Conservation (phyloP, 2,797 vertebrate species). For the Manis javanica region DNA sequence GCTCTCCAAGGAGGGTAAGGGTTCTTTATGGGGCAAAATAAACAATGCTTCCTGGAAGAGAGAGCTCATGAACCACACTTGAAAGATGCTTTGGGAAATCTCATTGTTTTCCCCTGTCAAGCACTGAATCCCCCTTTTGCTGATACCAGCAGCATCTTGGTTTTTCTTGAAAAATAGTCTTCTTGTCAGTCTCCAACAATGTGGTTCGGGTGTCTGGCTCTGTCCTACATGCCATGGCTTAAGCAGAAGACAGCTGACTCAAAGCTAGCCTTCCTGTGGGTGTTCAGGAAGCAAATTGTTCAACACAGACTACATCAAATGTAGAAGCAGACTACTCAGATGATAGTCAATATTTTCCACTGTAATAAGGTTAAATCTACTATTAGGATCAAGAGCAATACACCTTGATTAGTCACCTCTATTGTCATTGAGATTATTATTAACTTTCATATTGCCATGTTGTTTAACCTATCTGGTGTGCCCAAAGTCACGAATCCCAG, state of each 20-base stretch:
- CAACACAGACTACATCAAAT: not conserved
- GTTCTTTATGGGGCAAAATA: not conserved
- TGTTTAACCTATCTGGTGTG: not conserved
- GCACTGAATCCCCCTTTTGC: not conserved
- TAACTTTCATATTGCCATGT: not conserved
- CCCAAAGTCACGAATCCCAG: no score
- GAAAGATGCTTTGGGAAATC: not conserved
- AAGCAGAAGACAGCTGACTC: not conserved
- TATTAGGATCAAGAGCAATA: not conserved
- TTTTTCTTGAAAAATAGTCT: not conserved
- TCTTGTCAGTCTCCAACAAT: not conserved
- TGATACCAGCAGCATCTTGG: not conserved
- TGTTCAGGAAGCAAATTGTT: not conserved
- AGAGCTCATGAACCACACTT: not conserved
- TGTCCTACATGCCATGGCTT: not conserved
- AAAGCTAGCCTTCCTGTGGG: not conserved
- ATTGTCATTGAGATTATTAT: not conserved
- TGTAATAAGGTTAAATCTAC: not conserved
- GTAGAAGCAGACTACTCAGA: not conserved
- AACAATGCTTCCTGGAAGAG: not conserved
- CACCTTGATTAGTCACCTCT: not conserved
- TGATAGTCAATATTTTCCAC: not conserved
- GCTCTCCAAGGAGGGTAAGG: not conserved
- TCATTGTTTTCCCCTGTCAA: not conserved
- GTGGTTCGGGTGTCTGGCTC: not conserved